Evolutionary conservation across 2,113 vertebrate genomes (phyloP), one percentile per base, ranked within the genome.

Genomic region (Leuciscus idus): DNA sequence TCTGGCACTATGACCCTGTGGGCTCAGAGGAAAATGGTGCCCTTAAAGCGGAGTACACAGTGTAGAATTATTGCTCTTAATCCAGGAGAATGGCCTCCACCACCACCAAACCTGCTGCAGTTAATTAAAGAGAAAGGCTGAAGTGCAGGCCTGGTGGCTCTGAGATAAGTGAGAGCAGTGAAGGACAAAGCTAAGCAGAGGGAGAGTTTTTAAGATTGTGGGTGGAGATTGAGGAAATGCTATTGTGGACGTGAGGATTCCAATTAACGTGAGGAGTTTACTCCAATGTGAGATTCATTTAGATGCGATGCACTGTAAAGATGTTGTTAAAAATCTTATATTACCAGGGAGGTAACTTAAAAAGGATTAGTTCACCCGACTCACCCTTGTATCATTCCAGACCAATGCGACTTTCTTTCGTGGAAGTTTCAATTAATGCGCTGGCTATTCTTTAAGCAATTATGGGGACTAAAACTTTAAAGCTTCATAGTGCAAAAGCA

Each of bases 101-200:
- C 73, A 62, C 21, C 36, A 76, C 43, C 17, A 55, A 81, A 82
- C 57, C 68, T 62, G 26, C 43, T 82, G 78, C 78, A 76, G 68
- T 87, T 83, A 83, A 87, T 87, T 87, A 87, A 87, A 83, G 59
- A 30, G 23, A 82, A 77, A 76, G 57, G 23, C 79, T 52, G 55
- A 76, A 81, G 80, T 36, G 39, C 59, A 55, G 46, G 57, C 70
- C 55, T 83, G 57, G 55, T 52, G 72, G 72, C 66, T 55, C 68
- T 57, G 19, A 82, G 70, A 83, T 39, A 76, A 83, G 85, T 68
- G 55, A 57, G 46, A 28, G 30, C 50, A 33, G 46, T 3, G 33
- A 83, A 83, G 59, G 85, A 77, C 80, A 83, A 83, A 28, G n/a
- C 68, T 39, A 39, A 50, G 46, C 73, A 48, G 46, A 76, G 30